A percentile compares a stretch with the other conserved stretches of the same genome.
Evolutionary conservation across 2,888 invertebrate species (phyloP).

Genomic region (Eilema griseolum): DNA sequence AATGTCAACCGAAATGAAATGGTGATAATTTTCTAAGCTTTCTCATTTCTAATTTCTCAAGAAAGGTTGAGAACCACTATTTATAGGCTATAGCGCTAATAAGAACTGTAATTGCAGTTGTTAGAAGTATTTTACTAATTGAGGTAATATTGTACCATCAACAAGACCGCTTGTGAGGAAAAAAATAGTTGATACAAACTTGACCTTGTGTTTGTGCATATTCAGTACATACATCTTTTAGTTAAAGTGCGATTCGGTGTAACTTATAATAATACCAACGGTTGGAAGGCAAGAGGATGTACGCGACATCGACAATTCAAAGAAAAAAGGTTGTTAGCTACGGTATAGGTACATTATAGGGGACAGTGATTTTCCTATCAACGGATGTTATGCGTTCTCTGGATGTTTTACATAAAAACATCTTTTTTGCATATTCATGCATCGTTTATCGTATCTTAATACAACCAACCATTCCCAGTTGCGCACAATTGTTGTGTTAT

Average conservation of each 20-base stretch:
- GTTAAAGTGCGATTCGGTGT: not conserved
- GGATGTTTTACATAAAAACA: no score
- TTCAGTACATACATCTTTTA: conserved; percentile 3
- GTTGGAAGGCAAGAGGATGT: not conserved
- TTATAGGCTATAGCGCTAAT: conserved; percentile 38
- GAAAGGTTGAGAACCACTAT: conserved; percentile 43
- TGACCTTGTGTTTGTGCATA: not conserved
- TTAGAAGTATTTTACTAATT: conserved; percentile 50
- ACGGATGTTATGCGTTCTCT: no score
- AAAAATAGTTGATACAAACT: conserved; percentile 22
- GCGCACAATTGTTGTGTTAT: not conserved
- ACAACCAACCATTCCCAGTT: not conserved
- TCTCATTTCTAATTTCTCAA: conserved; percentile 23
- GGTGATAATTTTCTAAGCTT: conserved; percentile 25
- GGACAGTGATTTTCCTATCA: no score
- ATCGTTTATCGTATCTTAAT: not conserved
- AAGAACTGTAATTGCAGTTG: conserved; percentile 43
- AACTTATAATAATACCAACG: not conserved
- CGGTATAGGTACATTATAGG: no score
- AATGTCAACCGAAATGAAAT: conserved; percentile 1
- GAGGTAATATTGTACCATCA: conserved; percentile 39
- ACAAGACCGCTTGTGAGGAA: conserved; percentile 32
- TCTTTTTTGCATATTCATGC: not conserved
- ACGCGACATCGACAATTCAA: not conserved
- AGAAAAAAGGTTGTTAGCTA: not conserved